Base-by-base conservation (phyloP, 2,888 invertebrate species). In the Torymus tubicola region DNA sequence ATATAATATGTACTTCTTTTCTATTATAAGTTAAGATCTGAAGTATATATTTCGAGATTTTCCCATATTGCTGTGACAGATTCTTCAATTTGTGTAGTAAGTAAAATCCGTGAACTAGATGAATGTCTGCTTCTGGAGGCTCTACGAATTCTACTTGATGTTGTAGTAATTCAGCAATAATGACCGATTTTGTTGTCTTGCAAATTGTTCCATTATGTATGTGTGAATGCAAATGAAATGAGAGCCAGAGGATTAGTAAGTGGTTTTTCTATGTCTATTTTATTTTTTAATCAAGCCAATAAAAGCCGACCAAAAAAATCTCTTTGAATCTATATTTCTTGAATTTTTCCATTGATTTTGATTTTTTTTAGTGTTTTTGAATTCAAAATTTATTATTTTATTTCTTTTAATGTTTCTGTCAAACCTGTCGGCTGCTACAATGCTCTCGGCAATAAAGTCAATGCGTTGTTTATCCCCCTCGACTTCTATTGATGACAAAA, bases 1-100 rank as follows among this genome's bases (percentile, higher is more conserved):
- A 87, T 71, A 87, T 80, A 73, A 87, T 85, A 81, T 86, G 84
- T 57, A 86, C 83, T 83, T 85, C 84, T 85, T 85, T 85, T 80
- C 78, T 81, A 77, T 85, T 80, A 78, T 82, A 84, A 68, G 82
- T 82, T 67, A 86, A 60, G 78, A 84, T 74, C 81, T 81, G 82
- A 12, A 84, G 82, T 52, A 84, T 83, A 74, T 78, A 77, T 69
- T 79, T 64, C 16, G 84, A 84, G 61, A 85, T 84, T 80, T 81
- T 80, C 68, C 80, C 84, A 83, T 83, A 86, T 12, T 24, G 83
- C n/a, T 71, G 55, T 73, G 85, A 84, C 63, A 85, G 69, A 14
- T 85, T 83, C 53, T 79, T 85, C 63, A 86, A 80, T 18, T 82
- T 84, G 75, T 85, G 84, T 78, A 85, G 82, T 50, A 86, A 83